Evolutionary conservation across 2,113 vertebrate genomes (phyloP).

Genomic region (Pampusana beccarii): DNA sequence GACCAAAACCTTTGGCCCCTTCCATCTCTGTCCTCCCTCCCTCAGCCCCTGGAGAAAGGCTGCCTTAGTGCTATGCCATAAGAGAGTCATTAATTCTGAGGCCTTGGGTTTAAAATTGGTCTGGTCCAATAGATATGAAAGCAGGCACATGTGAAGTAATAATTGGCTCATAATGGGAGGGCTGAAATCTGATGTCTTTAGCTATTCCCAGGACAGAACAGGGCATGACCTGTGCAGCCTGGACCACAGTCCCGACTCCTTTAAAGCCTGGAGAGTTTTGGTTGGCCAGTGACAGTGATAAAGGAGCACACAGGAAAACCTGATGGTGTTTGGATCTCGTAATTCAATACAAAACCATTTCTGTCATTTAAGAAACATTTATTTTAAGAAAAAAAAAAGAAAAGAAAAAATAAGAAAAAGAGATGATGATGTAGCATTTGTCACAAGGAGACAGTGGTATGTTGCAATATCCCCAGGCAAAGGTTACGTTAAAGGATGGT

Average conservation of each 20-base stretch:
- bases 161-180: not conserved
- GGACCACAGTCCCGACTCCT: not conserved
- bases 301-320: not conserved
- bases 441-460: constrained; percentile 15
- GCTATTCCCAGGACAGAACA: not conserved
- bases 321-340: not conserved
- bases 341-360: constrained; percentile 21
- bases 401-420: not conserved
- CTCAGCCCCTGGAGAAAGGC: not conserved
- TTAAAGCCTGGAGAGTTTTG: not conserved
- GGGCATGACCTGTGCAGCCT: not conserved
- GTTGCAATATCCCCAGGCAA: not conserved
- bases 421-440: not conserved
- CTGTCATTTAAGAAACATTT: constrained; percentile 23
- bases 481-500: not conserved
- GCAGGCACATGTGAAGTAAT: not conserved
- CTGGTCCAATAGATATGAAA: not conserved
- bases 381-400: not conserved
- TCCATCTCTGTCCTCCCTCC: not conserved
- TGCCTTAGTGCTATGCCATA: not conserved
- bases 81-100: not conserved
- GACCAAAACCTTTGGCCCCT: not conserved
- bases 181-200: not conserved
- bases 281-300: constrained; percentile 2
- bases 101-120: not conserved